Conservation (phyloP, 2,797 vertebrate genomes). For the Centropyge bicolor region DNA sequence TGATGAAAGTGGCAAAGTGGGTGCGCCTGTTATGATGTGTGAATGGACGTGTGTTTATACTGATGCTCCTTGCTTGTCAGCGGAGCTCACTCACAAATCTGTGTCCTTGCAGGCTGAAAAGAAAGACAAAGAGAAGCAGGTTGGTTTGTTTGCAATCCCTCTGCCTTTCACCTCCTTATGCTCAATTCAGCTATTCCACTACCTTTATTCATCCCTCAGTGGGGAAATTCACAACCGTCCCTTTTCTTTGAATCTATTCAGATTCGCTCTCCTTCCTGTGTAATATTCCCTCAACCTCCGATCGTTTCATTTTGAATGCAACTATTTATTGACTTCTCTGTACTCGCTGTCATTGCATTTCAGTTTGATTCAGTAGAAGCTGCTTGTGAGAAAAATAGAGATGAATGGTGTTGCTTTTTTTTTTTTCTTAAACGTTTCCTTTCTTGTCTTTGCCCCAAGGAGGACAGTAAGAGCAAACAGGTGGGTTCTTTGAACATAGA, state of each 20-base stretch:
- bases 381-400: background rate
- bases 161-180: constrained; percentile 1
- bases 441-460: constrained; percentile 62
- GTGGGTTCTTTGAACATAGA: constrained; percentile 61
- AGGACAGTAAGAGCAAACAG: constrained; percentile 73
- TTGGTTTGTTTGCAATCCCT: constrained; percentile 62
- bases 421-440: constrained; percentile 24
- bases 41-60: background rate
- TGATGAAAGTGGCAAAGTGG: background rate
- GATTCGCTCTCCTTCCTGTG: no score
- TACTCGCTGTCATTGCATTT: background rate
- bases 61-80: background rate
- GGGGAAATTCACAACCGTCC: no score
- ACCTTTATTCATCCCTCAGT: no score
- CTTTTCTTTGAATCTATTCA: background rate
- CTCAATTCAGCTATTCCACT: background rate
- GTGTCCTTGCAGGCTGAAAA: constrained; percentile 81
- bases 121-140: constrained; percentile 85
- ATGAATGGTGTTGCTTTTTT: background rate
- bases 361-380: background rate
- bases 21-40: background rate
- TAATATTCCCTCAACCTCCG: background rate
- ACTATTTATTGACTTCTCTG: background rate
- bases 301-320: background rate
- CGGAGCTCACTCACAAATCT: constrained; percentile 35